Evolutionary conservation across 2,888 invertebrate genomes (phyloP), one percentile per base, ranked within the genome.

Genomic region (Lasioglossum morio): DNA sequence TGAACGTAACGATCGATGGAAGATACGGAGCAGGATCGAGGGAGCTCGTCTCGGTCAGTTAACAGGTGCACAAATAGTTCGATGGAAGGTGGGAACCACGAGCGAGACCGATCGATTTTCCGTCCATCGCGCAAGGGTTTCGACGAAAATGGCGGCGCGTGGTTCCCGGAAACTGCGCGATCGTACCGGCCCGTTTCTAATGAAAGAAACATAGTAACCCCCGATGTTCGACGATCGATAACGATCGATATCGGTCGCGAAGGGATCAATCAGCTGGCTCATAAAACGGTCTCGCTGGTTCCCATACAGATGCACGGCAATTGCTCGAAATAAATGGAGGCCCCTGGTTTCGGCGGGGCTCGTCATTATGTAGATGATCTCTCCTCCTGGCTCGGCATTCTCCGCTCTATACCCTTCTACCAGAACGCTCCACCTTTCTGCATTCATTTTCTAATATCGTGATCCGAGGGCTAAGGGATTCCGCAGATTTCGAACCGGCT

Each of bases 281-380:
- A 23, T 77, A 69, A 84, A 72, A 7, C 53, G 66, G 40, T 63
- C 72, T 82, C 16, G 57, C 37, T n/a, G 46, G 75, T 77, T 80
- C 63, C n/a, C 74, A 37, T 74, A 43, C 79, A 83, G 79, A 75
- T 72, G 85, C 77, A 85, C 40, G 60, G 74, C 83, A 76, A 85
- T 85, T 70, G 84, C 74, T 77, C 14, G 77, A 84, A 84, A 80
- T 80, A 77, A 84, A 85, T 46, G 19, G 77, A 60, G 84, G 79
- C 57, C 43, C 27, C 16, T 43, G 34, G 53, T 79, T 75, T 72
- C 34, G 69, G n/a, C 30, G 48, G 72, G 53, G 37, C 75, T 79
- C 77, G 73, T 85, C 69, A 79, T 85, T 85, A 85, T 83, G 85
- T 83, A 83, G 83, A 85, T 83, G 73, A 83, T 83, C 83, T 72